phyloP scores from a whole-genome alignment of 2,113 vertebrate genomes.

The Chaenocephalus aceratus region DNA sequence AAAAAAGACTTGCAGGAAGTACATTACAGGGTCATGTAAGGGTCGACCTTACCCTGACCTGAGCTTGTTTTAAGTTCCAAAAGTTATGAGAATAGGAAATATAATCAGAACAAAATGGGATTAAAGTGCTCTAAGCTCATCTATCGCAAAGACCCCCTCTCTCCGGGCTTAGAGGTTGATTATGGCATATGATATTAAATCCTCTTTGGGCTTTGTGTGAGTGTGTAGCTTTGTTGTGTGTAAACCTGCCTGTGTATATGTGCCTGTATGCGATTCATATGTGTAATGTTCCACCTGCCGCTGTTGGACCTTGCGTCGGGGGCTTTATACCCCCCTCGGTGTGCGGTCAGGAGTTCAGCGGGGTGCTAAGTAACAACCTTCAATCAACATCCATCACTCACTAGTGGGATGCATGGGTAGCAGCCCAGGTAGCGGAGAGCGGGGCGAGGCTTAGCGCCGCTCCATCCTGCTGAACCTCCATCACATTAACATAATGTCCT shows the following conservation, averaged over 20 bases:
- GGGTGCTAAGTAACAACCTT: slow-evolving; percentile 72
- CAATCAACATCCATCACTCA: slow-evolving; percentile 77
- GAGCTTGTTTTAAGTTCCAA: slow-evolving; percentile 58
- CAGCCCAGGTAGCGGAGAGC: slow-evolving; percentile 50
- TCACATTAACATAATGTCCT: slow-evolving; percentile 77
- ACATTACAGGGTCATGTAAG: slow-evolving; percentile 31
- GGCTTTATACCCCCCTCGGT: slow-evolving; percentile 40
- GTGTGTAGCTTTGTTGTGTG: slow-evolving; percentile 39
- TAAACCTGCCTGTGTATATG: slow-evolving; percentile 14
- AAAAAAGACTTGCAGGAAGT: too few species aligned
- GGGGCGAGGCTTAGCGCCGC: slow-evolving; percentile 34
- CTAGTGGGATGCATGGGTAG: slow-evolving; percentile 57
- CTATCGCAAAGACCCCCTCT: slow-evolving; percentile 68
- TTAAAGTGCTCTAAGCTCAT: slow-evolving; percentile 70
- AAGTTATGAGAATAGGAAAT: slow-evolving; percentile 71
- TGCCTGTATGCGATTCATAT: slow-evolving; percentile 27
- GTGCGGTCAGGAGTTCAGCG: slow-evolving; percentile 77
- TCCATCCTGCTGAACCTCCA: slow-evolving; percentile 43
- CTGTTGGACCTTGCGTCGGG: slow-evolving; percentile 47
- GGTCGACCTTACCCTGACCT: slow-evolving; percentile 62
- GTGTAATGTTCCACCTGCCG: slow-evolving; percentile 26
- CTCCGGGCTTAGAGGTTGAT: slow-evolving; percentile 73
- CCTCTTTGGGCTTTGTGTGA: slow-evolving; percentile 74
- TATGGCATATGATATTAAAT: slow-evolving; percentile 82
- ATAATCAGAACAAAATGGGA: slow-evolving; percentile 74